Percentiles rank a stretch among this genome's conserved stretches.
Evolutionary conservation across 2,113 vertebrate genomes (phyloP).

Genomic region (Cervus canadensis): DNA sequence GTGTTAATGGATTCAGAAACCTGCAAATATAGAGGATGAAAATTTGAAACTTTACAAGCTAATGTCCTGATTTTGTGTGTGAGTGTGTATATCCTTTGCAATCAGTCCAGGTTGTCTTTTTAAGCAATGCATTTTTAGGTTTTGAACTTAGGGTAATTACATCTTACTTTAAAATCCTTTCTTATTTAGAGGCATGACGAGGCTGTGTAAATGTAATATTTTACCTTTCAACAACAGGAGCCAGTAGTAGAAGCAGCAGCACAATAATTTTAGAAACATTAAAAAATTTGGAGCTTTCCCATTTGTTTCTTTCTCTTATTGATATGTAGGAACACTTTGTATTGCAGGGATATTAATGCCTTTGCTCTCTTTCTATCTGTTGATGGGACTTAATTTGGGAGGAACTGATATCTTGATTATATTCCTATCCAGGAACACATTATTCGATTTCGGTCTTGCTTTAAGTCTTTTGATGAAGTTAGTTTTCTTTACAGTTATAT

Average conservation of each 20-base stretch:
- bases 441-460: not conserved
- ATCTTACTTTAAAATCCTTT: conserved; percentile 74
- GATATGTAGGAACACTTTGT: not conserved
- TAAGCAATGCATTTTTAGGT: conserved; percentile 42
- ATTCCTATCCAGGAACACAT: not conserved
- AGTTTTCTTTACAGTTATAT: not conserved
- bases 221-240: not conserved
- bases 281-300: not conserved
- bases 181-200: conserved; percentile 59
- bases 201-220: not conserved
- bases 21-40: conserved; percentile 53
- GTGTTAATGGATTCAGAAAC: conserved; percentile 51
- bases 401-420: not conserved
- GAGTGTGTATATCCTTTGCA: conserved; percentile 30
- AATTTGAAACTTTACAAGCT: conserved; percentile 56
- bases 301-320: not conserved
- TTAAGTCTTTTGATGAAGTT: not conserved
- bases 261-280: not conserved
- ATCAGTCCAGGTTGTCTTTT: conserved; percentile 66
- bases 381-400: not conserved
- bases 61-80: conserved; percentile 40
- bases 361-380: not conserved
- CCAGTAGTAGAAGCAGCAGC: not conserved
- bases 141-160: conserved; percentile 71
- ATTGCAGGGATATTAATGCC: not conserved